A percentile compares a stretch with the other conserved stretches of the same genome.
phyloP scores from a whole-genome alignment of 2,888 invertebrate species.

The Lepidochrysops patricia region DNA sequence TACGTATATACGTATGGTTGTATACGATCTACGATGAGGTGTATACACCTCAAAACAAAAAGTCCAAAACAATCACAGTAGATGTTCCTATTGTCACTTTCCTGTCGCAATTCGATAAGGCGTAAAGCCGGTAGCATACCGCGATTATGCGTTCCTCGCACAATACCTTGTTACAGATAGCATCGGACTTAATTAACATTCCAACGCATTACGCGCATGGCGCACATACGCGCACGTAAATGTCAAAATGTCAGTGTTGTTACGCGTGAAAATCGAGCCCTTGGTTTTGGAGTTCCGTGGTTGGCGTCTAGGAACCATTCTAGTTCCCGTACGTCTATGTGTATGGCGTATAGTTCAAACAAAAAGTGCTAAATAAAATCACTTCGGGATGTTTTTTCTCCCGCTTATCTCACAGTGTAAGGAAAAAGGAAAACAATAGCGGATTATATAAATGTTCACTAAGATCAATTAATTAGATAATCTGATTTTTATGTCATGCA shows the following conservation, averaged over 20 bases:
- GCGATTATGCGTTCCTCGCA: slow-evolving; percentile 39
- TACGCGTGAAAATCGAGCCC: slow-evolving; percentile 26
- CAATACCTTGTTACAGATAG: slow-evolving; percentile 68
- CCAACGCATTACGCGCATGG: slow-evolving; percentile 31
- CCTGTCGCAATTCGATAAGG: slow-evolving; percentile 10
- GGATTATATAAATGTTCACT: too few species aligned
- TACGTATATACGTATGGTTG: too few species aligned
- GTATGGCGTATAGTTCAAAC: too few species aligned
- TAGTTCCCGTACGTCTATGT: too few species aligned
- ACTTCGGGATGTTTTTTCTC: too few species aligned
- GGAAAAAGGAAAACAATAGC: too few species aligned
- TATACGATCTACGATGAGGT: too few species aligned
- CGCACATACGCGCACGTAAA: slow-evolving; percentile 40
- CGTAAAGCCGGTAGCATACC: slow-evolving; percentile 38
- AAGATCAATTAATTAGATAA: too few species aligned
- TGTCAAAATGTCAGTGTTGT: slow-evolving; percentile 50
- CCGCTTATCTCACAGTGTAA: too few species aligned
- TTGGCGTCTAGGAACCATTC: too few species aligned
- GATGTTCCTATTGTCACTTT: slow-evolving; percentile 16
- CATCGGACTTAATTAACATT: slow-evolving; percentile 67
- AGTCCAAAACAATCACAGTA: slow-evolving; percentile 3
- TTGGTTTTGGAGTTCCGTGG: slow-evolving; percentile 22
- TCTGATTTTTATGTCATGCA: too few species aligned
- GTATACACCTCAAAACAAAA: neutral
- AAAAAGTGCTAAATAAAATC: too few species aligned